Conservation (phyloP, 2,888 invertebrate genomes). For the Drosophila neonasuta region DNA sequence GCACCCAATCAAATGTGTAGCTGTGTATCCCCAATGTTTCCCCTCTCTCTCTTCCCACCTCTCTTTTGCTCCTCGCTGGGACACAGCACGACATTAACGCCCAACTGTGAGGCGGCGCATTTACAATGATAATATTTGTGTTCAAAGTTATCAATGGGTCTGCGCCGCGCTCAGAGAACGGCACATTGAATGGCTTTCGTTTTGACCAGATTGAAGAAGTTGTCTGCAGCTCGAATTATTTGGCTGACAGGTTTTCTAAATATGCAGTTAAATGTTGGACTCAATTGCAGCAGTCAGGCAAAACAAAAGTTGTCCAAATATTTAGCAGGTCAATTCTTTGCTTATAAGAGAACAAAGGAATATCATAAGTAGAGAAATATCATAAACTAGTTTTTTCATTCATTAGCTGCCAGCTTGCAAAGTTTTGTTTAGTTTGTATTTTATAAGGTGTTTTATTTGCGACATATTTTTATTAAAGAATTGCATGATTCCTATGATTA, state of each 20-base stretch:
- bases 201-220: neutral
- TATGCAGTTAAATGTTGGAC: neutral
- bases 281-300: neutral
- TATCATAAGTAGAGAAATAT: too few relatives aligned
- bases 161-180: slow-evolving; percentile 49
- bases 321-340: neutral
- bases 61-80: slow-evolving; percentile 4
- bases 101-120: slow-evolving; percentile 77
- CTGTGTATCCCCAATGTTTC: slow-evolving; percentile 27
- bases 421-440: too few relatives aligned
- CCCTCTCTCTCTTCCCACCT: neutral
- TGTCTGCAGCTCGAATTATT: neutral
- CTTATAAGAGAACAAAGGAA: too few relatives aligned
- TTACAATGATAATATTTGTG: slow-evolving; percentile 78
- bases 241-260: slow-evolving; percentile 3
- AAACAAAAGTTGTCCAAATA: neutral
- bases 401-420: too few relatives aligned
- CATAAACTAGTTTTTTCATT: too few relatives aligned
- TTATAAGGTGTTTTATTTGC: too few relatives aligned
- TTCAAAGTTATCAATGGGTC: slow-evolving; percentile 72
- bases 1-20: slow-evolving; percentile 76
- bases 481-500: too few relatives aligned
- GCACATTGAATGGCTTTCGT: slow-evolving; percentile 31
- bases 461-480: too few relatives aligned
- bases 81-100: slow-evolving; percentile 80